Percentiles rank a stretch among this genome's conserved stretches.
Conservation (phyloP, 1,140 invertebrate species). For the Drosophila triauraria region DNA sequence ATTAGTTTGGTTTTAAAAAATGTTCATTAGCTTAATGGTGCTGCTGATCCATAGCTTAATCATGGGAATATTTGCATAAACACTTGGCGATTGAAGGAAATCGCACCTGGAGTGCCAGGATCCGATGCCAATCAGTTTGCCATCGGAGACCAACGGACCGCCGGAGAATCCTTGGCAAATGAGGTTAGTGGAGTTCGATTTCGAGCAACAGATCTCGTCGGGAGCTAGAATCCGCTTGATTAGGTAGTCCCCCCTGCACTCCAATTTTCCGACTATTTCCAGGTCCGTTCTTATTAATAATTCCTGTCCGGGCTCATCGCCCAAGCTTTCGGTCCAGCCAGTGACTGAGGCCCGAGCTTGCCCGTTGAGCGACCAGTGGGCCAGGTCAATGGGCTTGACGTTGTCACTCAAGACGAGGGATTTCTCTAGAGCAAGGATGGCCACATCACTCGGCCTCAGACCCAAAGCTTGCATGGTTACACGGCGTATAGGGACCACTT, state of each 20-base stretch:
- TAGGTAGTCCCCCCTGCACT: not conserved
- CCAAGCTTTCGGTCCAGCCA: constrained; percentile 23
- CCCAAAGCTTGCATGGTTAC: not conserved
- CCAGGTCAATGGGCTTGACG: constrained; percentile 1
- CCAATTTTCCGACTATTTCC: not conserved
- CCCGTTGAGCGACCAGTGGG: not conserved
- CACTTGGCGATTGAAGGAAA: constrained; percentile 3
- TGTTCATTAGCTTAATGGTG: not conserved
- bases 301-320: not conserved
- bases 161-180: constrained; percentile 22
- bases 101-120: constrained; percentile 23
- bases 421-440: constrained; percentile 2
- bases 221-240: not conserved
- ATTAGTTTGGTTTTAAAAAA: not conserved
- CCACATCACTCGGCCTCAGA: constrained; percentile 14
- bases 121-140: constrained; percentile 34
- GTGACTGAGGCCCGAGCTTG: constrained; percentile 3
- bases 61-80: constrained; percentile 20
- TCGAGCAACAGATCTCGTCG: constrained; percentile 20
- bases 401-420: not conserved
- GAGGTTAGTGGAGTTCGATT: not conserved
- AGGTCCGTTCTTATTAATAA: constrained; percentile 2
- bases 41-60: constrained; percentile 28
- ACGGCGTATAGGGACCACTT: not conserved
- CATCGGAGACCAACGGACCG: constrained; percentile 19